Conservation (phyloP, 92 coral and sea anemone genomes). For the Diadumene lineata region DNA sequence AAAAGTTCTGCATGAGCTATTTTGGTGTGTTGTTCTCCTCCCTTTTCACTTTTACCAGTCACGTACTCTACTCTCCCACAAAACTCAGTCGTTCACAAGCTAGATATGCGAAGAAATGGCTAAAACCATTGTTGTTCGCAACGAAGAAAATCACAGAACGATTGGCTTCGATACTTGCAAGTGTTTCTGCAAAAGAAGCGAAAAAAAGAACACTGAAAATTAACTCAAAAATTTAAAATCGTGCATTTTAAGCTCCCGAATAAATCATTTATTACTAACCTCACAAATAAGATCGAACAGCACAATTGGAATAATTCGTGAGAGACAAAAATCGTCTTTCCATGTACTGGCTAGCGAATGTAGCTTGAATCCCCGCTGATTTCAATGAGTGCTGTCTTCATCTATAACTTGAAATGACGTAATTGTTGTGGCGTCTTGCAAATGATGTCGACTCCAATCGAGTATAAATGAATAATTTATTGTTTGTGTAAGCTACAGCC, state of each 20-base stretch:
- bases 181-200: background rate
- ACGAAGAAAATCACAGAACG: background rate
- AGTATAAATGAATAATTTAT: conserved; percentile 25
- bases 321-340: background rate
- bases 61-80: too few relatives aligned
- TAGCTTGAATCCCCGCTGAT: background rate
- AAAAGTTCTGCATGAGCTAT: background rate
- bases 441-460: background rate
- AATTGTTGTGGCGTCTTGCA: conserved; percentile 12
- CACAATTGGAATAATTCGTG: background rate
- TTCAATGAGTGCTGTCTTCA: conserved; percentile 3
- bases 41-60: too few relatives aligned
- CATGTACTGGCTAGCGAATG: background rate
- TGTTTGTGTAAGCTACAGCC: background rate
- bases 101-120: too few relatives aligned
- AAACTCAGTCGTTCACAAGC: too few relatives aligned
- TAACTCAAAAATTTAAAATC: background rate
- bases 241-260: background rate
- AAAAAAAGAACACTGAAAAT: background rate
- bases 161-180: background rate
- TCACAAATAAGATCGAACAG: background rate
- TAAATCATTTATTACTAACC: background rate
- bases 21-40: too few relatives aligned
- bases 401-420: conserved; percentile 9
- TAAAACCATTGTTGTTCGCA: too few relatives aligned